Base-by-base conservation (phyloP, 2,888 invertebrate genomes). In the Caenorhabditis sp. region DNA sequence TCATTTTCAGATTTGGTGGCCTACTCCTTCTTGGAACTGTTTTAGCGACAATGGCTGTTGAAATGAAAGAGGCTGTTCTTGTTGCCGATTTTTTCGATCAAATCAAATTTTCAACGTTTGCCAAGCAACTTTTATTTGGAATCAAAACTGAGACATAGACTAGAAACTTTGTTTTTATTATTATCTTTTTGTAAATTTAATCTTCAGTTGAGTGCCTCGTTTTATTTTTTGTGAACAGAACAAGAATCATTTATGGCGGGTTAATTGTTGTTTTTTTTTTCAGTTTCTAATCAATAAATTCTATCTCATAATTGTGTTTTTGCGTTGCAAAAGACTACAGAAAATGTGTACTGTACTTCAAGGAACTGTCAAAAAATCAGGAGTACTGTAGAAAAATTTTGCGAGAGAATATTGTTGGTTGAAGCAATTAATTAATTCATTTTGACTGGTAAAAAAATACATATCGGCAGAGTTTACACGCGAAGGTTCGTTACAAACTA, bases 71-170 rank as follows among this genome's bases (percentile, higher is more conserved):
- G 72, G 83, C 85, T 1, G 83, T 86, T 23, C 79, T 86, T 1
- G 86, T 86, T 1, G 86, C 86, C 37, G 85, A 86, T 69, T 86
- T 86, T 59, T 86, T 86, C 59, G 85, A 84, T 58, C 85, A 85
- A 74, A 83, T 85, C 50, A 64, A 78, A 58, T 86, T 86, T 67
- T 79, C 83, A 0, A 82, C 79, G 5, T 85, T 86, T 64, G 86
- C 86, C 36, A 84, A 84, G 65, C 82, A 86, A 60, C 76, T 86
- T 12, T 51, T 86, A 10, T 83, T 86, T 59, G 84, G 84, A 17
- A 76, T 85, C 31, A 83, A 84, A 61, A 51, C 51, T 4, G 43
- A 43, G 43, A 14, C 12, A 43, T 43, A 43, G 43, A 17, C 2
- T 43, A 43, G 43, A 43, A 43, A 14, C 10, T 3, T 3, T 17